Percentiles rank a stretch among this genome's conserved stretches.
Evolutionary conservation across 2,888 invertebrate species (phyloP).

Genomic region (Drosophila rellima): DNA sequence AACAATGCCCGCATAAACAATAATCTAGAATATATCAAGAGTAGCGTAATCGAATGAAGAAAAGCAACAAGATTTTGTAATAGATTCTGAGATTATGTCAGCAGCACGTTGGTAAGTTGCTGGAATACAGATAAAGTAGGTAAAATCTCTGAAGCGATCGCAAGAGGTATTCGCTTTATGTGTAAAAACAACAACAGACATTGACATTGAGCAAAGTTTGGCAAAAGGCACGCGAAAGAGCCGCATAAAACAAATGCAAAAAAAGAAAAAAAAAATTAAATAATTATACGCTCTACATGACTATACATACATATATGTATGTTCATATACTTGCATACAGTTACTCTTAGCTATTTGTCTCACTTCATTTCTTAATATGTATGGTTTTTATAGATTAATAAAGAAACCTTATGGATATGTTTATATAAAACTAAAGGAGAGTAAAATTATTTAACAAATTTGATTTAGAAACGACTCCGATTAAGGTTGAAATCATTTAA

Average conservation of each 20-base stretch:
- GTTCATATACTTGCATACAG: not conserved
- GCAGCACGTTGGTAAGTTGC: constrained; percentile 35
- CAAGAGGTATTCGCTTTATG: constrained; percentile 23
- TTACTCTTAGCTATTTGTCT: not conserved
- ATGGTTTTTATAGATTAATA: not conserved
- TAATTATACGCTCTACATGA: constrained; percentile 5
- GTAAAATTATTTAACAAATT: not conserved
- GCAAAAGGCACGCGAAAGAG: constrained; percentile 62
- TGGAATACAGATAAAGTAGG: constrained; percentile 9
- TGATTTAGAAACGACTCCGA: not conserved
- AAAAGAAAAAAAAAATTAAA: constrained; percentile 12
- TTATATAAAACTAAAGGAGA: too few relatives aligned
- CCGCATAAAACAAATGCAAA: constrained; percentile 33
- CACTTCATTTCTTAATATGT: not conserved
- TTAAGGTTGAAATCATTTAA: not conserved
- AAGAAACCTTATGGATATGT: too few relatives aligned
- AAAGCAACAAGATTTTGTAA: constrained; percentile 11
- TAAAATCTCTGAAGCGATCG: constrained; percentile 28
- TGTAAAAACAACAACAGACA: constrained; percentile 44
- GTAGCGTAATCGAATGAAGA: constrained; percentile 5
- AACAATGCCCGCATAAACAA: not conserved
- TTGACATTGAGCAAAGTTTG: constrained; percentile 67
- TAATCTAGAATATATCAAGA: not conserved
- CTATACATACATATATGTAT: not conserved
- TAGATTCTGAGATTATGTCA: constrained; percentile 31